A percentile compares a stretch with the other conserved stretches of the same genome.
Evolutionary conservation across 1,140 invertebrate species (phyloP).

Genomic region (Melipona quadrifasciata): DNA sequence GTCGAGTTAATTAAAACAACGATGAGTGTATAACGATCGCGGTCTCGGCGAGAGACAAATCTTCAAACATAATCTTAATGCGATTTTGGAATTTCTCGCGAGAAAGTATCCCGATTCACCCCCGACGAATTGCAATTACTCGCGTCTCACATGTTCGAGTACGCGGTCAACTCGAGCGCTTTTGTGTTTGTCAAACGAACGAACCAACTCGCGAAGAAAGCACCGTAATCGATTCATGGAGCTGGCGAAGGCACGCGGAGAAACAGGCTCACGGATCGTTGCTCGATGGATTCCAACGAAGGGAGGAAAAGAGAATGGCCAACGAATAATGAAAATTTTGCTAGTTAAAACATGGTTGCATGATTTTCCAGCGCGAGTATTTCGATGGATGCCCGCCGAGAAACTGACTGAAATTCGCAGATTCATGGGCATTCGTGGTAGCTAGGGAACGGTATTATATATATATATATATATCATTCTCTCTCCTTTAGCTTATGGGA

Average conservation of each 20-base stretch:
- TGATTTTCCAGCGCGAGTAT: slow-evolving; percentile 60
- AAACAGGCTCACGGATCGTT: neutral
- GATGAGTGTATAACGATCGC: too few relatives aligned
- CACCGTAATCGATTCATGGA: neutral
- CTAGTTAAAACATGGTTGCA: slow-evolving; percentile 13
- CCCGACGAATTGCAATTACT: neutral
- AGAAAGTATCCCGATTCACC: neutral
- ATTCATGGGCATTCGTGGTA: slow-evolving; percentile 60
- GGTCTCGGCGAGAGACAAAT: neutral
- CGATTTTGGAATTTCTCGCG: neutral
- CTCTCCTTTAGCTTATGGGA: slow-evolving; percentile 55
- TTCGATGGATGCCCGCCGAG: slow-evolving; percentile 63
- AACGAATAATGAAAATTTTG: slow-evolving; percentile 18
- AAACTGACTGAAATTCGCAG: slow-evolving; percentile 67
- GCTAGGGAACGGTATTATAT: slow-evolving; percentile 55
- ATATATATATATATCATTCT: slow-evolving; percentile 6
- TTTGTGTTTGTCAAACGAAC: slow-evolving; percentile 5
- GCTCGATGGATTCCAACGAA: too few relatives aligned
- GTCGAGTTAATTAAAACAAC: neutral
- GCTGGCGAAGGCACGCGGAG: neutral
- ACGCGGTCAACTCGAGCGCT: slow-evolving; percentile 5
- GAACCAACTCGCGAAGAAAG: neutral
- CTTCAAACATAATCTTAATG: neutral
- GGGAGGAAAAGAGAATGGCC: neutral
- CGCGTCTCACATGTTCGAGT: neutral